Conservation (phyloP, 2,113 vertebrate species). For the Python bivittatus region DNA sequence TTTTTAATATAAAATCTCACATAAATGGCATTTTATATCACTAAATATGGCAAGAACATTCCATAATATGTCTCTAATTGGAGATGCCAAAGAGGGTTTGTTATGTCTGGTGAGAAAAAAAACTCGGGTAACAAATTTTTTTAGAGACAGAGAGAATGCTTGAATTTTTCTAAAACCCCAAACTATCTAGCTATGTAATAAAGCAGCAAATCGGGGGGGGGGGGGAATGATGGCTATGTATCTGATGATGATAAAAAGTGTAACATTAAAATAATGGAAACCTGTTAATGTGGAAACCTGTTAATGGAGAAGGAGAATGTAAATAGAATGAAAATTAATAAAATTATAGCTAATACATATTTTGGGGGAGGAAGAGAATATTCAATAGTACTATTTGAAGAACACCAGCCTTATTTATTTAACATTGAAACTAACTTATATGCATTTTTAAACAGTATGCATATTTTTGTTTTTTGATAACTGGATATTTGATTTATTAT, state of each 20-base stretch:
- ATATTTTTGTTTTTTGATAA: no score
- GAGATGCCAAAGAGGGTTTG: neutral
- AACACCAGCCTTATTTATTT: neutral
- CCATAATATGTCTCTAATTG: neutral
- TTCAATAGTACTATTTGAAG: neutral
- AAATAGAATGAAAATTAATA: neutral
- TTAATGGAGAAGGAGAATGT: neutral
- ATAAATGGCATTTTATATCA: neutral
- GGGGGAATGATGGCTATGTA: neutral
- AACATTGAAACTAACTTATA: neutral
- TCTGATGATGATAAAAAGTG: neutral
- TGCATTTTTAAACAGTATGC: no score
- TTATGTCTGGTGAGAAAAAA: neutral
- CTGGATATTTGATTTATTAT: no score
- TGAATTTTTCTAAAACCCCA: neutral
- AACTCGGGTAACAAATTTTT: neutral
- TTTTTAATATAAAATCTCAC: neutral
- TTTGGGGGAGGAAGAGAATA: neutral
- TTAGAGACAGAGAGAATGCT: neutral
- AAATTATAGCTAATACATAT: neutral
- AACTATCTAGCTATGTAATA: neutral
- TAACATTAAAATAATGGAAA: neutral
- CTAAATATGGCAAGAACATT: neutral
- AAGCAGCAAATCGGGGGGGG: neutral
- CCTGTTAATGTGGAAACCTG: no score